phyloP scores from a whole-genome alignment of 2,797 vertebrate genomes.

The Holocentrus rufus region DNA sequence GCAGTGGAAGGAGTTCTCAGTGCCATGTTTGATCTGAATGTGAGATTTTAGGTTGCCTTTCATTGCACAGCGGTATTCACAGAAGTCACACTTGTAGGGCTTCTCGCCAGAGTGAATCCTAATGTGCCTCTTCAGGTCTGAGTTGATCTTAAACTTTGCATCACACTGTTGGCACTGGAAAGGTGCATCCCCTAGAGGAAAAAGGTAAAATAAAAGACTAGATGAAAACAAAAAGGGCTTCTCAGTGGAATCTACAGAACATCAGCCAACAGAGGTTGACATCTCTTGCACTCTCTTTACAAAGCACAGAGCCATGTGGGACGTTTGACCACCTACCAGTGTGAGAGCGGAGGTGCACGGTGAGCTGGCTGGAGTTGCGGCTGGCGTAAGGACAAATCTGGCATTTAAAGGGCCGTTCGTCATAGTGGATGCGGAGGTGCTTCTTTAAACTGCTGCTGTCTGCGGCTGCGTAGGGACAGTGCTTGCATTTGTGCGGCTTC shows the following conservation, averaged over 20 bases:
- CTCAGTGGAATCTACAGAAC: not conserved
- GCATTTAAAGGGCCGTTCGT: conserved; percentile 97
- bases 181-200: conserved; percentile 89
- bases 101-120: conserved; percentile 98
- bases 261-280: not conserved
- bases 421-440: conserved; percentile 94
- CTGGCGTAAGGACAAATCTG: conserved; percentile 98
- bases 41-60: conserved; percentile 98
- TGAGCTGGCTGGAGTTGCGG: conserved; percentile 98
- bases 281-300: not conserved
- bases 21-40: conserved; percentile 91
- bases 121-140: conserved; percentile 95
- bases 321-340: conserved; percentile 82
- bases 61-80: conserved; percentile 97
- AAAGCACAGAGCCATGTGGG: not conserved
- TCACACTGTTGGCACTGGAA: conserved; percentile 96
- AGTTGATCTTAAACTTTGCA: conserved; percentile 99
- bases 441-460: conserved; percentile 99
- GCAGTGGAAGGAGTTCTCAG: conserved; percentile 87
- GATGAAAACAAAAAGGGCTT: conserved; percentile 3
- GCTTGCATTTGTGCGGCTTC: conserved; percentile 96
- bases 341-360: conserved; percentile 96
- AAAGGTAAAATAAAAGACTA: not conserved
- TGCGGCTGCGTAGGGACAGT: conserved; percentile 91
- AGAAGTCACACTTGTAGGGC: conserved; percentile 96